Percentiles rank a stretch among this genome's conserved stretches.
Evolutionary conservation across 2,113 vertebrate species (phyloP).

Genomic region (Sceloporus undulatus): DNA sequence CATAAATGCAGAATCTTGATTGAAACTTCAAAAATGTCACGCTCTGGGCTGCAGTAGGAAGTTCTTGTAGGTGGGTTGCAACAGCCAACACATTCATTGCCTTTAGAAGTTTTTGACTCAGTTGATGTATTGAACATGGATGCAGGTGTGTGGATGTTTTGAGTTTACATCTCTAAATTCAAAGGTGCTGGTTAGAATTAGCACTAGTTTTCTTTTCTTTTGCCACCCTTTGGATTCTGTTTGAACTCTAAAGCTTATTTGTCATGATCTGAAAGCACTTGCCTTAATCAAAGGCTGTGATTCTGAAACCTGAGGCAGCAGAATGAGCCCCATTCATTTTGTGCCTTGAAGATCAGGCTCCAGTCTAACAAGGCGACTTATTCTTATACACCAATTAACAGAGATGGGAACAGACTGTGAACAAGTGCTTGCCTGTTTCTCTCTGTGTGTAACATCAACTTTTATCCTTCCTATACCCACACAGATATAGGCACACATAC

Average conservation of each 20-base stretch:
- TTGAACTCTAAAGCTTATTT: constrained; percentile 63
- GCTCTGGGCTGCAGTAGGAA: constrained; percentile 54
- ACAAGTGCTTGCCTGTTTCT: constrained; percentile 30
- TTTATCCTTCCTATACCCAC: constrained; percentile 27
- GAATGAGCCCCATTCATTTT: constrained; percentile 37
- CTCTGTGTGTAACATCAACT: constrained; percentile 39
- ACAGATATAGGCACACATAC: too few relatives aligned
- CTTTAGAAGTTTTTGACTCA: constrained; percentile 39
- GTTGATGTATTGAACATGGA: constrained; percentile 39
- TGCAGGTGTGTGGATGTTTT: constrained; percentile 51
- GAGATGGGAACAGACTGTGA: constrained; percentile 46
- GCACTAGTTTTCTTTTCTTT: constrained; percentile 57
- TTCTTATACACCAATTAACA: constrained; percentile 60
- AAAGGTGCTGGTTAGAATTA: constrained; percentile 33
- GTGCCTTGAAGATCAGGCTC: constrained; percentile 13
- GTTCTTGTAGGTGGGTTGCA: constrained; percentile 46
- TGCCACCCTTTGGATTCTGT: constrained; percentile 51
- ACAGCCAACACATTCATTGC: constrained; percentile 46
- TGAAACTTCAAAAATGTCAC: constrained; percentile 74
- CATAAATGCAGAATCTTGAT: constrained; percentile 57
- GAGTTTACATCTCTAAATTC: constrained; percentile 37
- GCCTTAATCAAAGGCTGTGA: constrained; percentile 36
- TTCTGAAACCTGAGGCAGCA: constrained; percentile 49
- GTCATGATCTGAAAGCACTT: constrained; percentile 28
- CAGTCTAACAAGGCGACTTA: constrained; percentile 19